These are phyloP conservation scores for Bambusicola thoracicus DNA, from an alignment of 2,113 vertebrate species.

Conservation along the genomic window DNA sequence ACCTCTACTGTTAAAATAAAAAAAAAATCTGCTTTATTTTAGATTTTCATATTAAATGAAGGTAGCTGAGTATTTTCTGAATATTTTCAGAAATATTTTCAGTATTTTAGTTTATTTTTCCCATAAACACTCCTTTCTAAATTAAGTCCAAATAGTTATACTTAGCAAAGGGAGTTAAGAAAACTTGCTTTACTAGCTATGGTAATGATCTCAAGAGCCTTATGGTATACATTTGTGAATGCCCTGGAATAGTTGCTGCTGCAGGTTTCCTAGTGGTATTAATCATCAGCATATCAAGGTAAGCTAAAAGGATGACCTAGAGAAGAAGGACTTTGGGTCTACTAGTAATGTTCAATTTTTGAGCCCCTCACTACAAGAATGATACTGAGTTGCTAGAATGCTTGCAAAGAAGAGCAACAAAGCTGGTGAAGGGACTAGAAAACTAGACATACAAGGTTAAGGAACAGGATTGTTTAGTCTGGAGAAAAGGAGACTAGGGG, in stretches of 20 bases:
- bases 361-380: not conserved
- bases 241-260: not conserved
- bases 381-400: not conserved
- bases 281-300: not conserved
- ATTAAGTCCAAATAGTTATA: not conserved
- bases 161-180: not conserved
- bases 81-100: not conserved
- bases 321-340: not conserved
- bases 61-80: not conserved
- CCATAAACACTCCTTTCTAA: not conserved
- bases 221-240: not conserved
- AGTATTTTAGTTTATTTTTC: not conserved
- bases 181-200: not conserved
- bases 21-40: not conserved
- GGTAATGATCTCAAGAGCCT: not conserved
- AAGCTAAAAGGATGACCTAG: not conserved
- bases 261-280: not conserved
- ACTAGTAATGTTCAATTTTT: not conserved
- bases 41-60: not conserved
- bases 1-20: conserved; percentile 60
- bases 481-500: not conserved
- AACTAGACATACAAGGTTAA: not conserved
- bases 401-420: not conserved
- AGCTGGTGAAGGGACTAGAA: not conserved
- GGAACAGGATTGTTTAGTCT: not conserved